phyloP scores from a whole-genome alignment of 2,113 vertebrate species.

The Gobio gobio region DNA sequence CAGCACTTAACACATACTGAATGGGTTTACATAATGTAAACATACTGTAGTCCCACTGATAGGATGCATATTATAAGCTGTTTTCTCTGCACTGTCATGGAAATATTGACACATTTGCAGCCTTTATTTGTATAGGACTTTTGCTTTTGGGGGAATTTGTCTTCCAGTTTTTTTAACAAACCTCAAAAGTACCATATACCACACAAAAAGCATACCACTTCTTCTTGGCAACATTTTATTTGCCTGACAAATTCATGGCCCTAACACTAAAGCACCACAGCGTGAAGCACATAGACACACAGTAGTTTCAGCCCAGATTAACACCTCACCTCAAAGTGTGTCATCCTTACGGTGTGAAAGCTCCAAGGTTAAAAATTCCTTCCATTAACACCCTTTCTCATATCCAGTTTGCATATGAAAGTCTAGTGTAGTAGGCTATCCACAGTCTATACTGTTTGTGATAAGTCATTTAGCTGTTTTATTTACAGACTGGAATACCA shows the following conservation, averaged over 20 bases:
- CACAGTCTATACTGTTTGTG: neutral
- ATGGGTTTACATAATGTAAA: conserved; percentile 56
- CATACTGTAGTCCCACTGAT: conserved; percentile 20
- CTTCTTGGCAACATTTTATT: conserved; percentile 3
- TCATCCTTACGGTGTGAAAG: conserved; percentile 28
- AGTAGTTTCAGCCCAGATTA: conserved; percentile 45
- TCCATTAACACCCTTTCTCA: conserved; percentile 53
- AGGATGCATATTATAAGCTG: conserved; percentile 16
- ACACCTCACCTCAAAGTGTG: conserved; percentile 52
- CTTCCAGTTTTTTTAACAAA: neutral
- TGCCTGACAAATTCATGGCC: conserved; percentile 12
- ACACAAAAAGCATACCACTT: neutral
- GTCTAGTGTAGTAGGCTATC: conserved; percentile 1
- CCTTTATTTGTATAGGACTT: neutral
- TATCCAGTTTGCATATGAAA: conserved; percentile 23
- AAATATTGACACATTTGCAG: conserved; percentile 19
- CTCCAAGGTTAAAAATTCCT: conserved; percentile 39
- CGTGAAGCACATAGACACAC: neutral
- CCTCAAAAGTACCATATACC: neutral
- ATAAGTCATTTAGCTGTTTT: conserved; percentile 6
- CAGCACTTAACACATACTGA: conserved; percentile 37
- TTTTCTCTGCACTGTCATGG: conserved; percentile 9
- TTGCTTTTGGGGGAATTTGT: neutral
- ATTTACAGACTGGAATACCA: neutral
- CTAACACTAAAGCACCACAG: conserved; percentile 1